phyloP scores from a whole-genome alignment of 2,113 vertebrate species.

The Cyphomyrus discorhynchus region DNA sequence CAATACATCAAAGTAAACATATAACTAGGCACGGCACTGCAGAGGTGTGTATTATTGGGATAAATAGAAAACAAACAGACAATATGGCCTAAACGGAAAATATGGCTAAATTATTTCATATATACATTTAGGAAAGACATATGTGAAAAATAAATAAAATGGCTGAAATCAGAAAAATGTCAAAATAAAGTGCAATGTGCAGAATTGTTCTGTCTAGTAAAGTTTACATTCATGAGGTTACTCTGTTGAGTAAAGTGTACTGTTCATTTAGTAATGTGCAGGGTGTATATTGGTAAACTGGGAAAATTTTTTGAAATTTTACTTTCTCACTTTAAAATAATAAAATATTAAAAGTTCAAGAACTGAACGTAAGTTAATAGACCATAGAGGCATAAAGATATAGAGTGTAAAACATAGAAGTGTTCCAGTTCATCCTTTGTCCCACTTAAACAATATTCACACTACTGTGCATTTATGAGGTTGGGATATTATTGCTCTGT shows the following conservation, averaged over 20 bases:
- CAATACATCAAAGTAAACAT: neutral
- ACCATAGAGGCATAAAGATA: too few species aligned
- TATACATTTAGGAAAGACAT: neutral
- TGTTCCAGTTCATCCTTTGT: too few species aligned
- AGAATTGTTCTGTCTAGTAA: neutral
- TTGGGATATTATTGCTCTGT: neutral
- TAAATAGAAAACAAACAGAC: neutral
- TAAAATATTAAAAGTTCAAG: too few species aligned
- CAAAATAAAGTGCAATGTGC: neutral
- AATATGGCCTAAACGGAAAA: neutral
- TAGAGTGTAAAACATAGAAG: too few species aligned
- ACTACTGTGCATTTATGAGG: neutral
- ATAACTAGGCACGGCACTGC: neutral
- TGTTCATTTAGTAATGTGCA: neutral
- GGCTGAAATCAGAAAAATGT: neutral
- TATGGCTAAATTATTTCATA: neutral
- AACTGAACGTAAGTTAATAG: too few species aligned
- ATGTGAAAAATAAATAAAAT: too few species aligned
- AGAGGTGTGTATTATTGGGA: neutral
- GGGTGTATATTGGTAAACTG: too few species aligned
- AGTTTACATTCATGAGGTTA: neutral
- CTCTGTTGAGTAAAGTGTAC: neutral
- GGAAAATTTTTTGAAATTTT: too few species aligned
- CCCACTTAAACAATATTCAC: too few species aligned
- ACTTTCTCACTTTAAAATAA: too few species aligned